phyloP scores from a whole-genome alignment of 2,113 vertebrate species.

The Gallinago paraguaiae region DNA sequence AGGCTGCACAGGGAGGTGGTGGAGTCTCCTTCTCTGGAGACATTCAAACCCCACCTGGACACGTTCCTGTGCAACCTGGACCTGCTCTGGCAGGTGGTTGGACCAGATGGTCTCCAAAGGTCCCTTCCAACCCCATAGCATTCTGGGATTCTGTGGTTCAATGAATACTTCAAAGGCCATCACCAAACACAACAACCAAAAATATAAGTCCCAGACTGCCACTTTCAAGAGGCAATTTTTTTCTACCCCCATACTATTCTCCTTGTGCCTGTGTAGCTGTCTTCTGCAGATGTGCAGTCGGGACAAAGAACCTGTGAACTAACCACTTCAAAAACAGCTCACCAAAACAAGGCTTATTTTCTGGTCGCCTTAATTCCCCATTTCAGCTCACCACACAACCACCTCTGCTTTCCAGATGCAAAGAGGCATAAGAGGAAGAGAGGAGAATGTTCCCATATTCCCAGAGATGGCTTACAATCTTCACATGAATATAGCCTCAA shows the following conservation, averaged over 20 bases:
- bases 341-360: neutral
- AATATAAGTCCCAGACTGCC: neutral
- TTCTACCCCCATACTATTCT: neutral
- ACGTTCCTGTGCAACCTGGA: too few species aligned
- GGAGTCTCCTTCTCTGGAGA: too few species aligned
- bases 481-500: neutral
- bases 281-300: neutral
- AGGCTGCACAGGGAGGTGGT: too few species aligned
- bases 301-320: neutral
- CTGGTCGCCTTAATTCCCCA: neutral
- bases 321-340: neutral
- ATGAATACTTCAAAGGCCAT: neutral
- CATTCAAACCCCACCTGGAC: too few species aligned
- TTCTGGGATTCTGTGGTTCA: neutral
- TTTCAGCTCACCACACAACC: neutral
- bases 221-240: neutral
- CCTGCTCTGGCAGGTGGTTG: too few species aligned
- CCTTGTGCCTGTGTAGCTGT: accelerated
- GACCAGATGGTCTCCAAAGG: too few species aligned
- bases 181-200: neutral
- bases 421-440: neutral
- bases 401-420: neutral
- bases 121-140: too few species aligned
- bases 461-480: neutral
- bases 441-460: neutral